Conservation (phyloP, 2,888 invertebrate genomes). For the Spicauda simplicius region DNA sequence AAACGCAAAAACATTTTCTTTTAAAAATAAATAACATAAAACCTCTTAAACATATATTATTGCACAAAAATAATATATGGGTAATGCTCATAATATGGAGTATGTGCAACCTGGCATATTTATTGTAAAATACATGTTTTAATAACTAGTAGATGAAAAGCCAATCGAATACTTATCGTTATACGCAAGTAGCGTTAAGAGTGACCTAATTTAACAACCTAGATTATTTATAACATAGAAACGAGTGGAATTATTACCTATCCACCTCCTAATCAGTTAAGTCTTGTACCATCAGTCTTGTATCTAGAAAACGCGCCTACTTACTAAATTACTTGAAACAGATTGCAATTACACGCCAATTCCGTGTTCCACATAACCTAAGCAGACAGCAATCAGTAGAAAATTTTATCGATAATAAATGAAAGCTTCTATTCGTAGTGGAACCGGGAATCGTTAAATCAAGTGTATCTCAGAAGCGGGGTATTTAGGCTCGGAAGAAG, state of each 20-base stretch:
- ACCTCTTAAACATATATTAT: too few relatives aligned
- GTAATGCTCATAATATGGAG: not conserved
- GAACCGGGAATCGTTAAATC: slow-evolving; percentile 27
- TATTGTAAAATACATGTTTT: not conserved
- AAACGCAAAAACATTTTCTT: too few relatives aligned
- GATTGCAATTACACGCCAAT: slow-evolving; percentile 33
- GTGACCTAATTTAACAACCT: slow-evolving; percentile 8
- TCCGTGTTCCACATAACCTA: slow-evolving; percentile 18
- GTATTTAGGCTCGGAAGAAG: slow-evolving; percentile 48
- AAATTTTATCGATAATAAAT: slow-evolving; percentile 14
- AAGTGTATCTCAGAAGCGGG: slow-evolving; percentile 31
- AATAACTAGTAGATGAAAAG: not conserved
- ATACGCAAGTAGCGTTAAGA: slow-evolving; percentile 1
- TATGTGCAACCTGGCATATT: not conserved
- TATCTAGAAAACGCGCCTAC: not conserved
- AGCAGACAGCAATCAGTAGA: slow-evolving; percentile 4
- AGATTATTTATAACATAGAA: not conserved
- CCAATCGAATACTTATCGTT: not conserved
- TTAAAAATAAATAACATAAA: too few relatives aligned
- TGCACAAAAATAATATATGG: too few relatives aligned
- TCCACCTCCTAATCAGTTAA: not conserved
- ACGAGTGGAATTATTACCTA: not conserved
- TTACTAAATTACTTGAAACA: slow-evolving; percentile 6
- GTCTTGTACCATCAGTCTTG: not conserved
- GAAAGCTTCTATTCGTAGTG: not conserved